These are phyloP conservation scores for Poliocrania exsul DNA, from an alignment of 2,797 vertebrate genomes.

Conservation along the genomic window DNA sequence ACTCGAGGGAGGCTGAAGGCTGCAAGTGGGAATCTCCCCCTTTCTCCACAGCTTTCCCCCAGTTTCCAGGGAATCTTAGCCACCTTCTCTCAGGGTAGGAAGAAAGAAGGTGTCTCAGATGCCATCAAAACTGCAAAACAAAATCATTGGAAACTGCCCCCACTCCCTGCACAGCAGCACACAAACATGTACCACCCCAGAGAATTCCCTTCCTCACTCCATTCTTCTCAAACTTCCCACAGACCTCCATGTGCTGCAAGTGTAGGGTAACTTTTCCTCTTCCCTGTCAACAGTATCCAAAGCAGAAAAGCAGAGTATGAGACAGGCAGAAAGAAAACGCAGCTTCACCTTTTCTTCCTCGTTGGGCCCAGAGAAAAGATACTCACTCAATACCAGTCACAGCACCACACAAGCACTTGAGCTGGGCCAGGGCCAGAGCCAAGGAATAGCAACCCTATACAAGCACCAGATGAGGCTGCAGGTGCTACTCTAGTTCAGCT, in stretches of 20 bases:
- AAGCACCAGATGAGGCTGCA: accelerated
- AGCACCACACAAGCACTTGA: accelerated
- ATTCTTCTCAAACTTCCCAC: not conserved
- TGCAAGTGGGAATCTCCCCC: not conserved
- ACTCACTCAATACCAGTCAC: not conserved
- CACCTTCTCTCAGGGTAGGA: not conserved
- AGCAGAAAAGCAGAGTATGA: not conserved
- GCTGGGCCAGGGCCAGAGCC: not conserved
- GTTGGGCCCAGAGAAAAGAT: not conserved
- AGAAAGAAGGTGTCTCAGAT: not conserved
- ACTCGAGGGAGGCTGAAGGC: not conserved
- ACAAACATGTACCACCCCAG: accelerated
- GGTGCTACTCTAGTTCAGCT: not conserved
- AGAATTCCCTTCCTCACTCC: not conserved
- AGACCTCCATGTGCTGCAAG: not conserved
- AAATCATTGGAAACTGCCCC: not conserved
- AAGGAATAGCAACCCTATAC: not conserved
- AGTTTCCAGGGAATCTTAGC: not conserved
- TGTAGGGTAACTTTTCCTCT: not conserved
- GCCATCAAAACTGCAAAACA: not conserved
- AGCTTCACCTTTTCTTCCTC: not conserved
- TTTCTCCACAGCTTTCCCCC: not conserved
- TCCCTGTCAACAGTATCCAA: not conserved
- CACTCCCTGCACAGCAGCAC: accelerated
- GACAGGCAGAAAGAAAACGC: not conserved